A percentile compares a stretch with the other conserved stretches of the same genome.
Conservation (phyloP, 2,113 vertebrate genomes). For the Myrmecophaga tridactyla region DNA sequence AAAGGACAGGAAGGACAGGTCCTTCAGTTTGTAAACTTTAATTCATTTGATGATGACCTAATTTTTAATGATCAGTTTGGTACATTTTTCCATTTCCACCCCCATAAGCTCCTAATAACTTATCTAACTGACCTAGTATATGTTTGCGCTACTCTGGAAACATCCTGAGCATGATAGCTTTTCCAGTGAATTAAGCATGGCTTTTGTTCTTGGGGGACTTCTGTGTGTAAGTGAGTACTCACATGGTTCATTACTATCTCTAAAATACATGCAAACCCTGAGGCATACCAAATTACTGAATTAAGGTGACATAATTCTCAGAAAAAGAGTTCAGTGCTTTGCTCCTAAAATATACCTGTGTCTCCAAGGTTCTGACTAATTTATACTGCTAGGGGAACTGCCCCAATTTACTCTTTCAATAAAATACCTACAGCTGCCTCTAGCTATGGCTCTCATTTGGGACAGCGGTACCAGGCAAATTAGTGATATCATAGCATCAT, state of each 20-base stretch:
- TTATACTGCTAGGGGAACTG: conserved; percentile 72
- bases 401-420: conserved; percentile 75
- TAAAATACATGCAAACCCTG: conserved; percentile 71
- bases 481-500: conserved; percentile 59
- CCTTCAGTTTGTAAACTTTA: conserved; percentile 1
- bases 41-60: conserved; percentile 50
- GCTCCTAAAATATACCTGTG: conserved; percentile 68
- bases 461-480: conserved; percentile 43
- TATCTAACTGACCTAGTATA: conserved; percentile 41
- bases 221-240: conserved; percentile 75
- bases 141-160: conserved; percentile 35
- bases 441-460: conserved; percentile 54
- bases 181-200: conserved; percentile 68
- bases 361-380: conserved; percentile 76
- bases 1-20: background rate
- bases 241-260: conserved; percentile 76
- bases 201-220: conserved; percentile 72
- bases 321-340: conserved; percentile 65
- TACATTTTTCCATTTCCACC: conserved; percentile 39
- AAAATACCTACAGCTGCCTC: conserved; percentile 57
- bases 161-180: conserved; percentile 45
- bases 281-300: conserved; percentile 78
- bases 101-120: conserved; percentile 35
- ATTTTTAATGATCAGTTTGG: conserved; percentile 57
- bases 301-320: conserved; percentile 79